Evolutionary conservation across 2,113 vertebrate species (phyloP), one percentile per base, ranked within the genome.

Genomic region (Gorilla gorilla): DNA sequence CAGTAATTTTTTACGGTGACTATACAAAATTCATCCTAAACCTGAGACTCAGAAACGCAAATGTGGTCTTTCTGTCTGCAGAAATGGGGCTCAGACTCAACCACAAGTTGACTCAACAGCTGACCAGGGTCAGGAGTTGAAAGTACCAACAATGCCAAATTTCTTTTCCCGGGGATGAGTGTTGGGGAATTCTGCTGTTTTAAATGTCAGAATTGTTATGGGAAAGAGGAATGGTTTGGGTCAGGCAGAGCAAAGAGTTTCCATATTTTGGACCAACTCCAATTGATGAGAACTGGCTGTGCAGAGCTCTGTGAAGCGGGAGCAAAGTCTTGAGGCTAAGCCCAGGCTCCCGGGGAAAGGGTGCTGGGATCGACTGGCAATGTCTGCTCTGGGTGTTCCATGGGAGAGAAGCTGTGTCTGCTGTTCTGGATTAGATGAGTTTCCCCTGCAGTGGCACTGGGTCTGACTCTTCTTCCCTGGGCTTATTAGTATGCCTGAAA

Each of bases 401-500:
- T 20, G 64, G 85, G 7, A 45, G 32, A 83, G 1, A 3, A 32
- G n/a, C 2, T 2, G 8, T 0, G 0, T 10, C 1, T 86, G 68
- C 27, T 87, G 59, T 45, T 73, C 75, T n/a, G 80, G 40, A 32
- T 50, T 32, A 87, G 61, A 32, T 72, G 55, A n/a, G 22, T 22
- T 75, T 20, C 57, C 35, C 57, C 16, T 8, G 70, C n/a, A 6
- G 17, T n/a, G 52, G 70, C 80, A n/a, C 70, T 79, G 75, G 61
- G 17, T 48, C n/a, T 59, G 68, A 59, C 50, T 95, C 89, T 80
- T 59, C n/a, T 52, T 75, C n/a, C 66, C 55, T 35, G 52, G 35
- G 61, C 32, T 61, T 57, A 79, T 45, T 16, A 30, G 14, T 40
- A 18, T 35, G 30, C 23, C 83, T 64, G 68, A 43, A 89, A 59